These are phyloP conservation scores for Poliocrania exsul DNA, from an alignment of 2,797 vertebrate genomes.

Conservation along the genomic window DNA sequence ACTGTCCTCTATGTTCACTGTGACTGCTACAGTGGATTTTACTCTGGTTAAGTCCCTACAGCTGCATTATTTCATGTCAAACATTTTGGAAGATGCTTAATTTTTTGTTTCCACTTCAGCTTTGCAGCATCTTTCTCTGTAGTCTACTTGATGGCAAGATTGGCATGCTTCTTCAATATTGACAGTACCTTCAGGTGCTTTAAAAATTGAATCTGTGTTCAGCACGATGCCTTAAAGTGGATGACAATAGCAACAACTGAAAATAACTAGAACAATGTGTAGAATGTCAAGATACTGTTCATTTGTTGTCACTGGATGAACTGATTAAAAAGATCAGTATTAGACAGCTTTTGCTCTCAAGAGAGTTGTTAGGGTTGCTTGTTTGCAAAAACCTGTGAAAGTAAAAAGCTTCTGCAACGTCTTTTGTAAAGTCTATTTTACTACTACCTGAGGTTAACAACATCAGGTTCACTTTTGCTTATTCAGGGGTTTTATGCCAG, in stretches of 20 bases:
- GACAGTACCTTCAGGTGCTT: conserved; percentile 46
- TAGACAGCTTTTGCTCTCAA: conserved; percentile 35
- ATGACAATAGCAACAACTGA: conserved; percentile 42
- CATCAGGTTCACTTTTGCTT: background rate
- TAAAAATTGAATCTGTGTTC: conserved; percentile 59
- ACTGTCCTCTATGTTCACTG: background rate
- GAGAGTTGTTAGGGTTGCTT: conserved; percentile 44
- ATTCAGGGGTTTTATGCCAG: background rate
- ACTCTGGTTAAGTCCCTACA: background rate
- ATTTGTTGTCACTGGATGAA: conserved; percentile 42
- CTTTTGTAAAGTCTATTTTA: conserved; percentile 65
- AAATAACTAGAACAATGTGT: conserved; percentile 52
- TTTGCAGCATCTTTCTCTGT: background rate
- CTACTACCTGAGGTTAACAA: conserved; percentile 56
- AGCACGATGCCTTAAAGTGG: conserved; percentile 39
- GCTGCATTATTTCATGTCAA: background rate
- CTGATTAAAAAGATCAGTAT: conserved; percentile 44
- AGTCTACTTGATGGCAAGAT: conserved; percentile 7
- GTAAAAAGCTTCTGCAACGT: conserved; percentile 33
- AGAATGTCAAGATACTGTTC: conserved; percentile 52
- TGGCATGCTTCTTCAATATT: conserved; percentile 25
- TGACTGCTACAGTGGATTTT: background rate
- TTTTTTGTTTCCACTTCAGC: conserved; percentile 32
- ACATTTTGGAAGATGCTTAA: background rate
- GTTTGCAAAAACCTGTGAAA: conserved; percentile 46